Evolutionary conservation across 2,797 vertebrate genomes (phyloP).

Genomic region (Falco columbarius): DNA sequence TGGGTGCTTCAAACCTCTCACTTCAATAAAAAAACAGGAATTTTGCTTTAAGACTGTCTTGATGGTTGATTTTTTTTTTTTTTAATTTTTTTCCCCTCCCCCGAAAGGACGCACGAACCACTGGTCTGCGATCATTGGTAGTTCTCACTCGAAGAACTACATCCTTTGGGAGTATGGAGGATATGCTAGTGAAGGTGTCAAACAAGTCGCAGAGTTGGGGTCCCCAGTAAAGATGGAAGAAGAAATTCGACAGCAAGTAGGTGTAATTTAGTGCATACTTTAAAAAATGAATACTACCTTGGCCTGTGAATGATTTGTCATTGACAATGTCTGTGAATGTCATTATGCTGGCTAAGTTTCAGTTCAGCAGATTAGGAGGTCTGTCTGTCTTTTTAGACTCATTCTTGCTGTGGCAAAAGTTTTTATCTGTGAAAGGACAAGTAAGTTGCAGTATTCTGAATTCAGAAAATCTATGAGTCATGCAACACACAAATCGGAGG

Average conservation of each 20-base stretch:
- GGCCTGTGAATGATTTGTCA: neutral
- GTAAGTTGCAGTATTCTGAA: neutral
- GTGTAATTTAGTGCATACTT: neutral
- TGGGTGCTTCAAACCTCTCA: neutral
- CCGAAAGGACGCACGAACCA: conserved; percentile 92
- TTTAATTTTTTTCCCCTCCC: neutral
- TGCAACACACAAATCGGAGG: neutral
- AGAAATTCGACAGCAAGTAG: conserved; percentile 97
- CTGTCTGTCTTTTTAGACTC: neutral
- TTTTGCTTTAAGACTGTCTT: neutral
- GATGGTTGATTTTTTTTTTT: neutral
- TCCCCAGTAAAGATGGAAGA: conserved; percentile 99
- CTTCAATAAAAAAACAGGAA: neutral
- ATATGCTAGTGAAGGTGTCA: conserved; percentile 91
- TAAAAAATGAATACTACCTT: neutral
- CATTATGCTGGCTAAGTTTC: neutral
- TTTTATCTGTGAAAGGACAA: neutral
- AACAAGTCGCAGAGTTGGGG: conserved; percentile 93
- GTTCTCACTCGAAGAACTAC: conserved; percentile 95
- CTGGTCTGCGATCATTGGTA: conserved; percentile 96
- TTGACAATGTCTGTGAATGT: neutral
- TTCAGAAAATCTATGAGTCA: neutral
- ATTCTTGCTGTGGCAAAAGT: neutral
- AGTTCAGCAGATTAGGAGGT: neutral
- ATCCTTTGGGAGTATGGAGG: conserved; percentile 97